Base-by-base conservation (phyloP, 2,797 vertebrate species). In the Sparidentex hasta region DNA sequence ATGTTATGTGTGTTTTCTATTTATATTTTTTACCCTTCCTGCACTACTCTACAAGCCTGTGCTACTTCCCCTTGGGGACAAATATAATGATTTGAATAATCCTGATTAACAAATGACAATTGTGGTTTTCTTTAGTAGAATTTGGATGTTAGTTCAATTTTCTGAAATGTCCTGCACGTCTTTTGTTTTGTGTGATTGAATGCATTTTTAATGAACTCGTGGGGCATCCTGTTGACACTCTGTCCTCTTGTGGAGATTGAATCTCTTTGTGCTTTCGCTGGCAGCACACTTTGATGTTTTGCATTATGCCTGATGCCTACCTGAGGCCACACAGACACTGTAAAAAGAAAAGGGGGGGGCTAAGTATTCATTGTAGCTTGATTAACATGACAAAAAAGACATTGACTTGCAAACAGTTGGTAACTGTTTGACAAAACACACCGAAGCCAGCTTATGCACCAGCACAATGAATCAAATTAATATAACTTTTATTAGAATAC, bases 341-440 rank as follows among this genome's bases (percentile, higher is more conserved):
- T 47, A 18, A 59, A 75, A 66, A 51, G 17, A 46, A 44, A 44
- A 14, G 29, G 12, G 12, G 12, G 48, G 58, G n/a, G 63, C 11
- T 51, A 48, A 68, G 79, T 80, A 50, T 64, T 55, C 13, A n/a
- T 33, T 46, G 38, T 50, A 1, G 18, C 25, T 14, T 66, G 38
- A 69, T 83, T 84, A 76, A 41, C 51, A 43, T 80, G 52, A 69
- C 71, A 71, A 29, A 58, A 55, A 74, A 74, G 5, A 7, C 5
- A 23, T 12, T 61, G 71, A 64, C 74, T 25, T 61, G 38, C 23
- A 69, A 69, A 75, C 56, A 56, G 52, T 54, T n/a, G n/a, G 14
- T 29, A 46, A 56, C 23, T 55, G 29, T n/a, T 52, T 73, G 23
- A 63, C 11, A 69, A 41, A 68, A 23, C 43, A 48, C 16, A 21